Conservation (phyloP, 2,888 invertebrate species). For the Diaphora mendica region DNA sequence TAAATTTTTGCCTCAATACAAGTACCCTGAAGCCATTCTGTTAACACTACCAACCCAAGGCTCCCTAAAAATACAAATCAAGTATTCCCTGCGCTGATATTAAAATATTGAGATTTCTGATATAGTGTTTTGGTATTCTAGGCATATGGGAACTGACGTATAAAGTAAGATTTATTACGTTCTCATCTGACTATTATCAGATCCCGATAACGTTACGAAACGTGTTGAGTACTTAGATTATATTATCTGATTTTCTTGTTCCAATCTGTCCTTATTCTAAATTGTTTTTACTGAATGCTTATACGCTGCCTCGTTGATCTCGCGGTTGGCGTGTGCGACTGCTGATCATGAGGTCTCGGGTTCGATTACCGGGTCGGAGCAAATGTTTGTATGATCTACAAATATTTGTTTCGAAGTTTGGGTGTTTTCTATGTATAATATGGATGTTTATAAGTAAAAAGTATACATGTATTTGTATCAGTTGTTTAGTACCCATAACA, state of each 20-base stretch:
- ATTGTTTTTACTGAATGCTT: not conserved
- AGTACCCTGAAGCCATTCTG: conserved; percentile 2
- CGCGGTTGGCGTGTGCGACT: no score
- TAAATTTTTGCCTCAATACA: conserved; percentile 8
- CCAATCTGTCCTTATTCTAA: not conserved
- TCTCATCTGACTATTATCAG: conserved; percentile 45
- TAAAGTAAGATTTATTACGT: conserved; percentile 43
- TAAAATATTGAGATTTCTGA: conserved; percentile 27
- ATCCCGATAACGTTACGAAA: conserved; percentile 31
- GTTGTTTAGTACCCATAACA: no score
- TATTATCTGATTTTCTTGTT: conserved; percentile 27
- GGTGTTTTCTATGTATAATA: no score
- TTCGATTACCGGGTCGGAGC: no score
- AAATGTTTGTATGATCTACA: no score
- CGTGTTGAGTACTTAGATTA: conserved; percentile 34
- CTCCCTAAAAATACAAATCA: conserved; percentile 22
- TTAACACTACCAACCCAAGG: conserved; percentile 8
- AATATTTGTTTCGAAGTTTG: no score
- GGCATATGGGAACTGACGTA: conserved; percentile 29
- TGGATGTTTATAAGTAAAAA: no score
- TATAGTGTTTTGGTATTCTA: conserved; percentile 39
- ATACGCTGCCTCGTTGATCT: no score
- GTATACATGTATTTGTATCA: no score
- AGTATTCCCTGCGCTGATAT: conserved; percentile 25
- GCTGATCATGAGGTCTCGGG: no score